Evolutionary conservation across 2,888 invertebrate species (phyloP).

Genomic region (Diadegma fenestrale): DNA sequence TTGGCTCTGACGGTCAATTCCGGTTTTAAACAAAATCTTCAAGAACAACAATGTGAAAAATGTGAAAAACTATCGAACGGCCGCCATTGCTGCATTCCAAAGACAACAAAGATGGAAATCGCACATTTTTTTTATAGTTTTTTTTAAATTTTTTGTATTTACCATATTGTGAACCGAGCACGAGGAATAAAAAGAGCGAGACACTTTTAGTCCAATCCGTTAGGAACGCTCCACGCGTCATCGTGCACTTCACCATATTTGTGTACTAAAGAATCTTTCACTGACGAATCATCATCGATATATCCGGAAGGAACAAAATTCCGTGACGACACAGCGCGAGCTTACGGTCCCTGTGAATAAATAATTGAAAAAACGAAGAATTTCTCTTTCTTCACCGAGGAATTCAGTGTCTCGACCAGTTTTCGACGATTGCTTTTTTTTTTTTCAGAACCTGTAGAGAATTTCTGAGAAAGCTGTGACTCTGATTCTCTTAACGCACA

Average conservation of each 20-base stretch:
- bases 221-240: slow-evolving; percentile 5
- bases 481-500: slow-evolving; percentile 33
- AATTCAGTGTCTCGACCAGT: slow-evolving; percentile 5
- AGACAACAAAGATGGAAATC: neutral
- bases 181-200: slow-evolving; percentile 34
- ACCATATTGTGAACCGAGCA: slow-evolving; percentile 47
- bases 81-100: slow-evolving; percentile 22
- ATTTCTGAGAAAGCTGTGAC: slow-evolving; percentile 47
- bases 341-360: neutral
- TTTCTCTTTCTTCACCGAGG: neutral
- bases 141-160: slow-evolving; percentile 35
- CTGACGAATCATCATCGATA: slow-evolving; percentile 37
- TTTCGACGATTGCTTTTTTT: slow-evolving; percentile 27
- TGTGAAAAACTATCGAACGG: neutral
- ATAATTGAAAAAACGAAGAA: neutral
- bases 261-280: neutral
- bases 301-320: neutral
- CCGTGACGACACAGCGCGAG: neutral
- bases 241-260: slow-evolving; percentile 34
- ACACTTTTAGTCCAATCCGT: slow-evolving; percentile 44
- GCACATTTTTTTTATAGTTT: neutral
- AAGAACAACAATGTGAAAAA: neutral
- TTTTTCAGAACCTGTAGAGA: slow-evolving; percentile 21
- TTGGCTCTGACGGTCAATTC: neutral
- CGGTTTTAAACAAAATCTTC: neutral